These are phyloP conservation scores for Holcopasites calliopsidis DNA, from an alignment of 1,140 invertebrate genomes.

Conservation along the genomic window DNA sequence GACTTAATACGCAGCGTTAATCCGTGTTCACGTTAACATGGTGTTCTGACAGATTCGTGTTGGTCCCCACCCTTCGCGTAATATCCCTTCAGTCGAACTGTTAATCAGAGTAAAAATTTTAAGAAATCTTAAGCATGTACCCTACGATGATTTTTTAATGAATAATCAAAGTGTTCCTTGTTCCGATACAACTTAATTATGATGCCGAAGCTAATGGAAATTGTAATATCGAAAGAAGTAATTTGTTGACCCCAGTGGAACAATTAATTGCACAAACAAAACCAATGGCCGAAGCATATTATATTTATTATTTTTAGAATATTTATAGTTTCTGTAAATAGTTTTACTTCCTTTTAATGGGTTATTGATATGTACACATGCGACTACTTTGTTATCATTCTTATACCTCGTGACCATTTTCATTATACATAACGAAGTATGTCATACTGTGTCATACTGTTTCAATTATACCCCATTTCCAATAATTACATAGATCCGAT, in stretches of 20 bases:
- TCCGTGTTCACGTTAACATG: background rate
- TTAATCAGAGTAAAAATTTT: too few species aligned
- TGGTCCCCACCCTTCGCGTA: background rate
- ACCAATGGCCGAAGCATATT: background rate
- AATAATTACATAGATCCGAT: too few species aligned
- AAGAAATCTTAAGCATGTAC: too few species aligned
- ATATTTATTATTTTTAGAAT: background rate
- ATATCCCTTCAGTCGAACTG: background rate
- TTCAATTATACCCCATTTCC: background rate
- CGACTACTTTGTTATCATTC: too few species aligned
- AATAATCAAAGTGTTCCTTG: background rate
- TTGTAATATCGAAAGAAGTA: background rate
- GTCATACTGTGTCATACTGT: too few species aligned
- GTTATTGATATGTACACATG: too few species aligned
- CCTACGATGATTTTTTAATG: too few species aligned
- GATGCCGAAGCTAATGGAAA: background rate
- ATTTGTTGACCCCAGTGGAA: background rate
- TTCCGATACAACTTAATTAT: background rate
- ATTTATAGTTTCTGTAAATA: background rate
- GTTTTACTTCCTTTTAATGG: too few species aligned
- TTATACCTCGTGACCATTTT: too few species aligned
- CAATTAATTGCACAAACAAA: background rate
- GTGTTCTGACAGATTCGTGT: background rate
- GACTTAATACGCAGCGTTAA: background rate
- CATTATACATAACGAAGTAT: too few species aligned